These are phyloP conservation scores for Beroe ovata DNA, from an alignment of 37 sponge, comb jelly and placozoan genomes.

Conservation along the genomic window DNA sequence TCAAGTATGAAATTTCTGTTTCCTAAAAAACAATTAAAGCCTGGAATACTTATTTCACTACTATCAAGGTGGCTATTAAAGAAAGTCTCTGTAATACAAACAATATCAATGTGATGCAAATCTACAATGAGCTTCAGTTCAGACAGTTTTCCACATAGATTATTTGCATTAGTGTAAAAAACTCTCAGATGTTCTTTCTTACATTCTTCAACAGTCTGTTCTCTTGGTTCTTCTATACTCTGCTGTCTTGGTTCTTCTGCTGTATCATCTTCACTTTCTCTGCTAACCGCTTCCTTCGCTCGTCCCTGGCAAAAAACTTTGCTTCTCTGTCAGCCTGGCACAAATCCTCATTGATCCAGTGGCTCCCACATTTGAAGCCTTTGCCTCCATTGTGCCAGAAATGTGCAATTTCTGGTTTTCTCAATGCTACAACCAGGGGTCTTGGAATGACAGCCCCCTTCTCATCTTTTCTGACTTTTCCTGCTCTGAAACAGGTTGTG, in stretches of 20 bases:
- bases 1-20: slow-evolving; percentile 18
- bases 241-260: background rate
- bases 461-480: background rate
- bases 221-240: background rate
- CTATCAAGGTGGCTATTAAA: background rate
- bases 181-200: background rate
- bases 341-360: slow-evolving; percentile 1
- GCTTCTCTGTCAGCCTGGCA: background rate
- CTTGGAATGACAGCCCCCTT: background rate
- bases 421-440: slow-evolving; percentile 1
- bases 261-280: background rate
- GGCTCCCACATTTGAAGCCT: background rate
- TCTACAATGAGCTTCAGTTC: background rate
- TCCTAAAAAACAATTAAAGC: background rate
- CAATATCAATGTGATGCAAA: background rate
- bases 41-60: background rate
- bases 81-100: background rate
- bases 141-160: background rate
- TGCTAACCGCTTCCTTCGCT: background rate
- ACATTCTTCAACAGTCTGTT: background rate
- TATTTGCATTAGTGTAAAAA: slow-evolving; percentile 15
- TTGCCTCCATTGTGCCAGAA: background rate
- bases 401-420: background rate
- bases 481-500: background rate
- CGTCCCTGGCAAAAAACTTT: background rate